Evolutionary conservation across 2,888 invertebrate genomes (phyloP).

Genomic region (Nysson spinosus): DNA sequence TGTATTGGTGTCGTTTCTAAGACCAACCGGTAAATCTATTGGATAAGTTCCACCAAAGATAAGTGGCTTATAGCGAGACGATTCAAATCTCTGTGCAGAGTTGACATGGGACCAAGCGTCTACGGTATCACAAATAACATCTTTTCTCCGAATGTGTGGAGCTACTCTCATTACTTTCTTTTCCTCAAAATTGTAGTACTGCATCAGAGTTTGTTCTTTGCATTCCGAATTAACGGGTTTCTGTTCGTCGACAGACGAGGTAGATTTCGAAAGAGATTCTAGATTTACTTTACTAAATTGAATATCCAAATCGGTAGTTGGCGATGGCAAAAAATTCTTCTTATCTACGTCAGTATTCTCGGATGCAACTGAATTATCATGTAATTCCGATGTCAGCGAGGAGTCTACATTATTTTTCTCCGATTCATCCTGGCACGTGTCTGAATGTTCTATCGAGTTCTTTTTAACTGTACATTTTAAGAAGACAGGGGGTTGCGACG

Average conservation of each 20-base stretch:
- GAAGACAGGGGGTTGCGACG: constrained; percentile 64
- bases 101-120: constrained; percentile 79
- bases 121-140: constrained; percentile 82
- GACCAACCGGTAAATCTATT: constrained; percentile 84
- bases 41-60: constrained; percentile 93
- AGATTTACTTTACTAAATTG: constrained; percentile 67
- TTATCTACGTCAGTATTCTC: too few species aligned
- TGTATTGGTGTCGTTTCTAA: constrained; percentile 19
- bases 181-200: constrained; percentile 74
- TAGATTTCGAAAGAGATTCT: constrained; percentile 54
- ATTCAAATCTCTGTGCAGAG: constrained; percentile 44
- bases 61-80: constrained; percentile 81
- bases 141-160: constrained; percentile 77
- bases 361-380: too few species aligned
- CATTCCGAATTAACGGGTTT: background rate
- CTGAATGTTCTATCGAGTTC: constrained; percentile 28
- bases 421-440: constrained; percentile 15
- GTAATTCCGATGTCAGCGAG: constrained; percentile 68
- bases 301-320: constrained; percentile 72
- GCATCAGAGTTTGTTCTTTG: constrained; percentile 62
- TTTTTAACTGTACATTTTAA: constrained; percentile 67
- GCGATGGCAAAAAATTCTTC: too few species aligned
- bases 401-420: constrained; percentile 18
- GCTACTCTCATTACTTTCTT: constrained; percentile 73
- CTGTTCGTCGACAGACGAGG: constrained; percentile 39